phyloP scores from a whole-genome alignment of 1,140 invertebrate genomes.

The roundworm (Caenorhabditis elegans) region DNA sequence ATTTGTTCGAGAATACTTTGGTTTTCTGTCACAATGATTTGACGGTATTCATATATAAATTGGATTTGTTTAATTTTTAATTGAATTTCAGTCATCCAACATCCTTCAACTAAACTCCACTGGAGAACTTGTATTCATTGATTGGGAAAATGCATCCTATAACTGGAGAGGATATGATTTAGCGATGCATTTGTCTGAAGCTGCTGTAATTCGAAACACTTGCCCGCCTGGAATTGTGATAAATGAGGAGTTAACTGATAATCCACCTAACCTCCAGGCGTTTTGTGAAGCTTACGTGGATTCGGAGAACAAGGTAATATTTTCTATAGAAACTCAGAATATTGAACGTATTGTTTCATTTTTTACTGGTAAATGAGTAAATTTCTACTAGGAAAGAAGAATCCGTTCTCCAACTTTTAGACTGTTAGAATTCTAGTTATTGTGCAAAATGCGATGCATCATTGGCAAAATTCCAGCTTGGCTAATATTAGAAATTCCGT shows the following conservation, averaged over 20 bases:
- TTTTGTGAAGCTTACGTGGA: neutral
- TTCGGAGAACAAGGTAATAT: neutral
- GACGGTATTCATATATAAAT: neutral
- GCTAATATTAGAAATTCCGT: too few species aligned
- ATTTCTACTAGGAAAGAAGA: too few species aligned
- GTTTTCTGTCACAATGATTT: constrained; percentile 15
- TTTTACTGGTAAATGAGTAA: too few species aligned
- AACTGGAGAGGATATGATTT: constrained; percentile 2
- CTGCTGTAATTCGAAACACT: neutral
- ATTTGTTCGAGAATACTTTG: neutral
- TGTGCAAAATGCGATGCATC: too few species aligned
- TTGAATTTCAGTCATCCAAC: neutral
- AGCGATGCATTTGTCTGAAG: neutral
- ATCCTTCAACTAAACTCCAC: neutral
- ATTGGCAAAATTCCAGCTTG: too few species aligned
- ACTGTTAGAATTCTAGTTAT: neutral
- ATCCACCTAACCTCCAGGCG: neutral
- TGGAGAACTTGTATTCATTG: neutral
- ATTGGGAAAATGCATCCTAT: neutral
- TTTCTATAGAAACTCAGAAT: too few species aligned
- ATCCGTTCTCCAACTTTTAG: too few species aligned
- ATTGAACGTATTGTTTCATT: too few species aligned
- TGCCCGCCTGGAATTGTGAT: neutral
- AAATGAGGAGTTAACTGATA: neutral
- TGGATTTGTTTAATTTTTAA: neutral